Percentiles rank a stretch among this genome's conserved stretches.
phyloP scores from a whole-genome alignment of 2,888 invertebrate species.

The Campopleginae sp. region DNA sequence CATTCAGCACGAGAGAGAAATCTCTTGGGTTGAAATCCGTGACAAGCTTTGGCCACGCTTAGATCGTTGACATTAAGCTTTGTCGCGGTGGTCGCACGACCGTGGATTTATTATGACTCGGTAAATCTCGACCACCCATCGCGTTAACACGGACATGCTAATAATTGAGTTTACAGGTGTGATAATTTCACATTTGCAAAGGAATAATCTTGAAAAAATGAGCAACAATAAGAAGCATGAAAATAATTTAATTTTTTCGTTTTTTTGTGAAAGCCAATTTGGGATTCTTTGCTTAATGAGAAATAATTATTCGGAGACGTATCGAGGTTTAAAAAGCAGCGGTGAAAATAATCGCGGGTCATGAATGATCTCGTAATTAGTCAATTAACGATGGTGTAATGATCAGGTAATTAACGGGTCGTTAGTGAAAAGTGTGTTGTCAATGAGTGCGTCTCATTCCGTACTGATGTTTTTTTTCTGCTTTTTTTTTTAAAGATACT shows the following conservation, averaged over 20 bases:
- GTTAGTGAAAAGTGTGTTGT: constrained; percentile 10
- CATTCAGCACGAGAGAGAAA: constrained; percentile 27
- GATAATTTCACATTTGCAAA: constrained; percentile 25
- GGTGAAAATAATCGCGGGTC: neutral
- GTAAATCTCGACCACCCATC: constrained; percentile 63
- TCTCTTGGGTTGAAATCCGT: constrained; percentile 50
- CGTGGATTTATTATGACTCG: constrained; percentile 59
- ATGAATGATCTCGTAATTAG: constrained; percentile 71
- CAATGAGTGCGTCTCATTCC: constrained; percentile 16
- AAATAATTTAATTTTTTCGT: neutral
- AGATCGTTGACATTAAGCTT: constrained; percentile 59
- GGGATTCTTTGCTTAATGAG: too few relatives aligned
- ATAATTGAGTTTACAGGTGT: constrained; percentile 22
- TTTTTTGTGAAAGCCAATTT: too few relatives aligned
- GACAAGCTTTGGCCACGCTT: constrained; percentile 40
- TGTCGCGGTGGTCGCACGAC: constrained; percentile 48
- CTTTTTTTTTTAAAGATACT: constrained; percentile 39
- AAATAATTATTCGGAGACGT: too few relatives aligned
- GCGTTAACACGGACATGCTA: constrained; percentile 42
- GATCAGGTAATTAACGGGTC: constrained; percentile 70
- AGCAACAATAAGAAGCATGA: neutral
- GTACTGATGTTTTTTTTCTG: neutral
- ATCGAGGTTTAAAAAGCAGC: too few relatives aligned
- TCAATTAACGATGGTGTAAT: constrained; percentile 61
- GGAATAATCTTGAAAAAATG: neutral